Conservation (phyloP, 2,888 invertebrate species). For the Ichneumoninae sp. region DNA sequence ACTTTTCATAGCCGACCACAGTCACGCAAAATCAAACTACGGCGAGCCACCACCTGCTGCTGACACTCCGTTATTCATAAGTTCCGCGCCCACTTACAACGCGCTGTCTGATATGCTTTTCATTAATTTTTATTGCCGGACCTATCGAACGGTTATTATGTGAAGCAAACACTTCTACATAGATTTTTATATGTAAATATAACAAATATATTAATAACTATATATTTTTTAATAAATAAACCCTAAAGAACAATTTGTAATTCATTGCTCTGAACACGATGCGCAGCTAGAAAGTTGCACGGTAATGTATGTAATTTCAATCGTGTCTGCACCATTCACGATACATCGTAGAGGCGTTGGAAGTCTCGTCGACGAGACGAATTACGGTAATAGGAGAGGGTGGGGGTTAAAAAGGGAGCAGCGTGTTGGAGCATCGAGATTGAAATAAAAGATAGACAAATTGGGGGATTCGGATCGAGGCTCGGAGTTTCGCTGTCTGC, state of each 20-base stretch:
- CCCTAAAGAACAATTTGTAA: conserved; percentile 51
- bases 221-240: neutral
- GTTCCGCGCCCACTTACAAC: neutral
- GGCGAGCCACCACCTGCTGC: conserved; percentile 63
- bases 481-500: conserved; percentile 13
- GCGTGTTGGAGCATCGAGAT: conserved; percentile 39
- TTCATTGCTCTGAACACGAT: conserved; percentile 41
- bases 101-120: conserved; percentile 19
- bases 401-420: conserved; percentile 24
- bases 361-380: conserved; percentile 40
- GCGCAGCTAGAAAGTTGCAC: conserved; percentile 57
- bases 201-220: neutral
- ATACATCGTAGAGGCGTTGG: conserved; percentile 49
- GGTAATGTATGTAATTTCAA: conserved; percentile 63
- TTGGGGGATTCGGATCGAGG: conserved; percentile 61
- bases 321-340: conserved; percentile 33
- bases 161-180: neutral
- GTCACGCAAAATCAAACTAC: conserved; percentile 80
- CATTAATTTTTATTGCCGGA: conserved; percentile 38
- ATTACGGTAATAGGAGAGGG: conserved; percentile 46
- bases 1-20: conserved; percentile 69
- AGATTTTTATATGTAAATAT: neutral
- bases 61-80: conserved; percentile 34
- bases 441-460: conserved; percentile 60
- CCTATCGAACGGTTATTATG: conserved; percentile 3